phyloP scores from a whole-genome alignment of 2,888 invertebrate species.

The Hemaris fuciformis region DNA sequence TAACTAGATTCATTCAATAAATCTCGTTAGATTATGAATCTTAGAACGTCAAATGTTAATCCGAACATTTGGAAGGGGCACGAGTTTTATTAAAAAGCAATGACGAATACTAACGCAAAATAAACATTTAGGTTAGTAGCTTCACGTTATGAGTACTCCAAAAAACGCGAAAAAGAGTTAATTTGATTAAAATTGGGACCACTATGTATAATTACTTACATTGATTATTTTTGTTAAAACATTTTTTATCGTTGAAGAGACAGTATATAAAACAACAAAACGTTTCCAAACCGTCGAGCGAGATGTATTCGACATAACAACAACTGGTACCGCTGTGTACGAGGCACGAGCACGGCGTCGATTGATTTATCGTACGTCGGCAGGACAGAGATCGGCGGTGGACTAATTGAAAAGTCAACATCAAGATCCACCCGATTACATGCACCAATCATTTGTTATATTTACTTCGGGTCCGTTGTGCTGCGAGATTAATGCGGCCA shows the following conservation, averaged over 20 bases:
- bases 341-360: conserved; percentile 20
- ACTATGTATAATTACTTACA: not conserved
- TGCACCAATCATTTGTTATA: conserved; percentile 61
- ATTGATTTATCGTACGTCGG: conserved; percentile 68
- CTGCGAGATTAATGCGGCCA: not conserved
- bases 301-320: not conserved
- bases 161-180: too few species aligned
- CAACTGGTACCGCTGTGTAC: not conserved
- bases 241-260: too few species aligned
- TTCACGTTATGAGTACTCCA: too few species aligned
- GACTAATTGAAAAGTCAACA: conserved; percentile 80
- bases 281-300: not conserved
- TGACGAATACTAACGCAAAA: too few species aligned
- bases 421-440: conserved; percentile 60
- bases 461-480: conserved; percentile 33
- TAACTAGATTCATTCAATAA: too few species aligned
- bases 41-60: too few species aligned
- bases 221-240: too few species aligned
- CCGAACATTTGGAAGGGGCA: too few species aligned
- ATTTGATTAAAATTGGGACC: too few species aligned
- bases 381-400: conserved; percentile 56
- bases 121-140: too few species aligned
- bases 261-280: not conserved
- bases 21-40: too few species aligned
- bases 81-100: too few species aligned